These are phyloP conservation scores for Ptychadena robeensis DNA, from an alignment of 2,797 vertebrate species.

Conservation along the genomic window DNA sequence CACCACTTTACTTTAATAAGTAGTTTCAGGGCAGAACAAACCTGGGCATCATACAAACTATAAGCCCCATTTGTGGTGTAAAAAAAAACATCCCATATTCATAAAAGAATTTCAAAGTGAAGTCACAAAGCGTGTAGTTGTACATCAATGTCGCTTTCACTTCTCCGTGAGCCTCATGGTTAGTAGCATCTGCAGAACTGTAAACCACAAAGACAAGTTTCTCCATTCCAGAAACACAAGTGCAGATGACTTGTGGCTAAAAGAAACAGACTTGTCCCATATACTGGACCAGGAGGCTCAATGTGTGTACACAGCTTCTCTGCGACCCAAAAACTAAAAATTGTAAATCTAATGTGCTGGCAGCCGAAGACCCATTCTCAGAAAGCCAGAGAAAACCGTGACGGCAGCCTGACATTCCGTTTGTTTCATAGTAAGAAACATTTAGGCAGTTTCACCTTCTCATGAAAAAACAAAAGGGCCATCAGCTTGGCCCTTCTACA, in stretches of 20 bases:
- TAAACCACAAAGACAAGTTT: neutral
- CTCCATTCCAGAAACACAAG: neutral
- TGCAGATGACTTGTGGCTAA: neutral
- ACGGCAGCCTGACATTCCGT: slow-evolving; percentile 94
- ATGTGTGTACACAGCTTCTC: neutral
- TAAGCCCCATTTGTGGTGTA: too few relatives aligned
- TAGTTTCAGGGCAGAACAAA: too few relatives aligned
- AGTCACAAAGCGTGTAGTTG: too few relatives aligned
- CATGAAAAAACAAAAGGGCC: slow-evolving; percentile 91
- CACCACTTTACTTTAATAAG: neutral
- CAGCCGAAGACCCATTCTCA: slow-evolving; percentile 90
- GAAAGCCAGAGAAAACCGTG: slow-evolving; percentile 99
- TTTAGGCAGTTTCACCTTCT: slow-evolving; percentile 98
- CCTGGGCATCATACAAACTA: too few relatives aligned
- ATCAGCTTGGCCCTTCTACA: slow-evolving; percentile 81
- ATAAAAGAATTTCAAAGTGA: neutral
- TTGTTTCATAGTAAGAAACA: slow-evolving; percentile 99
- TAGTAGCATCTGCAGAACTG: neutral
- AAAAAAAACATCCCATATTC: too few relatives aligned
- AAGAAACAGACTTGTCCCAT: neutral
- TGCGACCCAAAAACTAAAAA: neutral
- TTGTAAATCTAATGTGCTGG: slow-evolving; percentile 64
- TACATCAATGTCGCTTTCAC: neutral
- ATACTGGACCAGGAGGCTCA: neutral
- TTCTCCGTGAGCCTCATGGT: neutral